Conservation (phyloP, 1,140 invertebrate species). For the Portunus trituberculatus region DNA sequence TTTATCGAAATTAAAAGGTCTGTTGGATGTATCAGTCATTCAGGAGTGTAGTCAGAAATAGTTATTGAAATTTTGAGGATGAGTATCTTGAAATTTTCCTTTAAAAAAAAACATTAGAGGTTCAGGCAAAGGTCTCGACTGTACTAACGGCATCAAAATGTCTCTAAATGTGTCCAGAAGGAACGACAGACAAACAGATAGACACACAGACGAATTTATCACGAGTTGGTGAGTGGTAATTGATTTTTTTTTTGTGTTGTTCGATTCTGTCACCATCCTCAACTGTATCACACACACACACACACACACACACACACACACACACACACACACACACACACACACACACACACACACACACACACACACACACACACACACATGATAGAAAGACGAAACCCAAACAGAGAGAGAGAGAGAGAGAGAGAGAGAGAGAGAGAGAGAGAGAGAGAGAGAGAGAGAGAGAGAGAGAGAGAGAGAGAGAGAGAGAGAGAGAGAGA, state of each 20-base stretch:
- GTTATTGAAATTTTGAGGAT: no score
- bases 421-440: slow-evolving; percentile 1
- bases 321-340: background rate
- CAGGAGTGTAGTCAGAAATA: no score
- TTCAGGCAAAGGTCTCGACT: no score
- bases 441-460: slow-evolving; percentile 40
- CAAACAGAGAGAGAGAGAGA: background rate
- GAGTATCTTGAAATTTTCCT: no score
- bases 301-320: background rate
- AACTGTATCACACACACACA: no score
- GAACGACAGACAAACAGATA: background rate
- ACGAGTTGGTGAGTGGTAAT: no score
- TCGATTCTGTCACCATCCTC: no score
- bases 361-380: background rate
- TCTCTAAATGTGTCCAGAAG: background rate
- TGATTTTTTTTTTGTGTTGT: no score
- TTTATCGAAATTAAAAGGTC: no score
- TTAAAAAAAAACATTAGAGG: no score
- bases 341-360: background rate
- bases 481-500: background rate
- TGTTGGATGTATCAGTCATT: no score
- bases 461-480: slow-evolving; percentile 21
- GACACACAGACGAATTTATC: background rate
- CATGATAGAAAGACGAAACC: background rate
- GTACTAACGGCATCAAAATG: no score